Percentiles rank a stretch among this genome's conserved stretches.
These are phyloP conservation scores for Coccyzus lansbergi DNA, from an alignment of 2,797 vertebrate species.

Conservation along the genomic window DNA sequence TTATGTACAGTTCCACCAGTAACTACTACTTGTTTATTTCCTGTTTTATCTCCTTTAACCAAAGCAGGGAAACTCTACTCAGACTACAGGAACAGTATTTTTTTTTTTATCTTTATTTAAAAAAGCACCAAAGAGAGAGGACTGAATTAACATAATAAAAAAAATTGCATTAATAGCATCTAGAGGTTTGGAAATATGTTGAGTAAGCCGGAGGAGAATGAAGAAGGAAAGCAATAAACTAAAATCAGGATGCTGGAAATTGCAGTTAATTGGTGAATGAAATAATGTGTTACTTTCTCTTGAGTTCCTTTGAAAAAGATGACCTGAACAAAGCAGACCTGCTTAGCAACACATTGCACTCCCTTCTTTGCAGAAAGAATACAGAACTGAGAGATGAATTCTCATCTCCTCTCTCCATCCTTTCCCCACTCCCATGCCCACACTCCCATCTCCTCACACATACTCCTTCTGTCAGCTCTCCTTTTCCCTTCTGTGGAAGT, in stretches of 20 bases:
- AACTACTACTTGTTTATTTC: background rate
- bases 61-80: background rate
- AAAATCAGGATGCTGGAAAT: background rate
- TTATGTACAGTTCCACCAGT: background rate
- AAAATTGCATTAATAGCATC: background rate
- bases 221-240: background rate
- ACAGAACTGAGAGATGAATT: background rate
- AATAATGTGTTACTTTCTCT: background rate
- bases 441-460: accelerated
- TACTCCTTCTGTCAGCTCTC: background rate
- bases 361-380: background rate
- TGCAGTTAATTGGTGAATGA: background rate
- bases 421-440: too few relatives aligned
- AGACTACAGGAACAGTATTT: background rate
- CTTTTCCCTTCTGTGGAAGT: background rate
- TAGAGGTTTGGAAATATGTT: background rate
- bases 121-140: background rate
- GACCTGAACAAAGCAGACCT: background rate
- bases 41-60: background rate
- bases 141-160: background rate
- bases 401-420: background rate
- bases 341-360: background rate
- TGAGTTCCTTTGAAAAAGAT: background rate
- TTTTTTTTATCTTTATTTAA: background rate
- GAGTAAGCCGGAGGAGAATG: background rate